These are phyloP conservation scores for Drosophila pseudotalamancana DNA, from an alignment of 2,888 invertebrate species.

Conservation along the genomic window DNA sequence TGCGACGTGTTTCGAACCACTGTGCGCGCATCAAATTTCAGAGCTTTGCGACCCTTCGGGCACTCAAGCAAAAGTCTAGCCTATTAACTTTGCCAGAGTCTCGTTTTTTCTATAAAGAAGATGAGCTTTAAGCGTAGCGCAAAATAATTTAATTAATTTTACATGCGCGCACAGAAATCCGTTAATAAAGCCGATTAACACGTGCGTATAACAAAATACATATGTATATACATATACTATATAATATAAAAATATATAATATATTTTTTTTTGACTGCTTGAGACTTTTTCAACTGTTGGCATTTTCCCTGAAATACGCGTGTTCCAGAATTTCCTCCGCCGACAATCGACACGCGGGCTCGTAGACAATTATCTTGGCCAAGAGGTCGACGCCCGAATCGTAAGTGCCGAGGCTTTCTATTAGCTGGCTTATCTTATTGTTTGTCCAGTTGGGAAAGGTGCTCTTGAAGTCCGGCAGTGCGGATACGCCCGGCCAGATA, in stretches of 20 bases:
- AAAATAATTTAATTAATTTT: slow-evolving; percentile 51
- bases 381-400: slow-evolving; percentile 2
- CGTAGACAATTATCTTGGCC: slow-evolving; percentile 89
- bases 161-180: slow-evolving; percentile 11
- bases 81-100: slow-evolving; percentile 32
- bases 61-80: slow-evolving; percentile 35
- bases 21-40: slow-evolving; percentile 20
- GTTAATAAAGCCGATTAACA: slow-evolving; percentile 31
- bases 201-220: background rate
- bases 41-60: slow-evolving; percentile 16
- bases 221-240: too few species aligned
- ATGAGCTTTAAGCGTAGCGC: slow-evolving; percentile 20
- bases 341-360: slow-evolving; percentile 91
- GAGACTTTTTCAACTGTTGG: background rate
- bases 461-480: slow-evolving; percentile 93
- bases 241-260: too few species aligned
- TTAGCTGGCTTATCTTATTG: slow-evolving; percentile 24
- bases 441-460: slow-evolving; percentile 94
- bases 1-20: slow-evolving; percentile 5
- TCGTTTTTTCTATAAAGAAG: background rate
- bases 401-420: background rate
- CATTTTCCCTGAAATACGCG: slow-evolving; percentile 88
- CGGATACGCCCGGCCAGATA: slow-evolving; percentile 92
- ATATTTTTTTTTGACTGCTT: background rate
- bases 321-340: slow-evolving; percentile 91